Percentiles rank a stretch among this genome's conserved stretches.
Evolutionary conservation across 2,888 invertebrate genomes (phyloP).

Genomic region (Ophion costatus): DNA sequence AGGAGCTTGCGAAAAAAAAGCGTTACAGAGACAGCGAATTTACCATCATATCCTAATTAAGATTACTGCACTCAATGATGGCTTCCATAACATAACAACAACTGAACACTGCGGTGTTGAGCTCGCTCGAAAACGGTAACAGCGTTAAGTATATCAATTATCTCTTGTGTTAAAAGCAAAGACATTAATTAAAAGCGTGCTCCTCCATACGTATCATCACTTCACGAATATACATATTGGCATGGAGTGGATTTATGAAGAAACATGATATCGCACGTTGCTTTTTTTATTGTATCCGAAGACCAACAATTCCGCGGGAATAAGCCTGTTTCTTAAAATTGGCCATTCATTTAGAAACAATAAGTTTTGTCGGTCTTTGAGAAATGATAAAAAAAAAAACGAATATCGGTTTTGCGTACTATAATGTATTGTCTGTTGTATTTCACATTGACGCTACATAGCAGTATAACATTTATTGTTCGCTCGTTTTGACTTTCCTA

Average conservation of each 20-base stretch:
- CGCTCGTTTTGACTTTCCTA: not conserved
- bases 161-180: not conserved
- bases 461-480: constrained; percentile 3
- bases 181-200: not conserved
- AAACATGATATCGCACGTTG: not conserved
- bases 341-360: not conserved
- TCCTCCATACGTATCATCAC: not conserved
- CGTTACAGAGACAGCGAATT: not conserved
- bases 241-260: not conserved
- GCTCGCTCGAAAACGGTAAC: not conserved
- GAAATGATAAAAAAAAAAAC: not conserved
- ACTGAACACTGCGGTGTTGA: not conserved
- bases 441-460: constrained; percentile 12
- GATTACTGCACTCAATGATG: not conserved
- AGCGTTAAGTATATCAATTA: not conserved
- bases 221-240: not conserved
- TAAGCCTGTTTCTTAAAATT: not conserved
- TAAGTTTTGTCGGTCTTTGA: not conserved
- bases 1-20: not conserved
- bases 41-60: not conserved
- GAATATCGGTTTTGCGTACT: not conserved
- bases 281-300: not conserved
- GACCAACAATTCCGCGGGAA: not conserved
- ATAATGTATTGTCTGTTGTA: not conserved
- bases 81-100: not conserved